These are phyloP conservation scores for Choristoneura rosaceana DNA, from an alignment of 2,888 invertebrate genomes.

Conservation along the genomic window DNA sequence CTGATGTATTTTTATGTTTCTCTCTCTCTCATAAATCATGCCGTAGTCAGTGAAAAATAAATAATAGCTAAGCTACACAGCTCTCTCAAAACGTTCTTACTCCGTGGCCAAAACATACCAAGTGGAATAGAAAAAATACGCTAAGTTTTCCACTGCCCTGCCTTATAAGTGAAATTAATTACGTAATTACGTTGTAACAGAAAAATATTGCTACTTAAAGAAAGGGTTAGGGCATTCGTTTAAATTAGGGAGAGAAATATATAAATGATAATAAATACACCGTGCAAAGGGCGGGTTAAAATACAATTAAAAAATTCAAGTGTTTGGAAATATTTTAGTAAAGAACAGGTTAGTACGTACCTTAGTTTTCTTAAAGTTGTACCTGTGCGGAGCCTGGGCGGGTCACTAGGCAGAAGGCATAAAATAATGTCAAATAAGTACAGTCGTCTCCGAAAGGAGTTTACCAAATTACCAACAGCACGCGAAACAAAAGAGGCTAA, in stretches of 20 bases:
- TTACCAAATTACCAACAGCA: not conserved
- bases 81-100: not conserved
- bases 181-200: constrained; percentile 34
- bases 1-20: too few relatives aligned
- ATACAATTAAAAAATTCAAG: not conserved
- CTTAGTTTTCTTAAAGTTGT: too few relatives aligned
- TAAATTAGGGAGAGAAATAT: constrained; percentile 22
- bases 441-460: too few relatives aligned
- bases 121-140: constrained; percentile 30
- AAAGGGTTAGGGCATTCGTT: constrained; percentile 36
- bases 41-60: not conserved
- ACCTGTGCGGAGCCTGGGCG: too few relatives aligned
- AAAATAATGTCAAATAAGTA: too few relatives aligned
- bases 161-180: constrained; percentile 41
- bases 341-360: too few relatives aligned
- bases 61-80: too few relatives aligned
- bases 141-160: constrained; percentile 25
- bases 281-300: not conserved
- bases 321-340: not conserved
- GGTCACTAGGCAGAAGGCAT: too few relatives aligned
- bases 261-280: not conserved
- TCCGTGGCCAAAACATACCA: constrained; percentile 16
- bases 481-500: constrained; percentile 6
- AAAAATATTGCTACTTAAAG: constrained; percentile 35
- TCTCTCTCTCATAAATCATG: too few relatives aligned